Evolutionary conservation across 2,888 invertebrate species (phyloP).

Genomic region (Meloe dianella): DNA sequence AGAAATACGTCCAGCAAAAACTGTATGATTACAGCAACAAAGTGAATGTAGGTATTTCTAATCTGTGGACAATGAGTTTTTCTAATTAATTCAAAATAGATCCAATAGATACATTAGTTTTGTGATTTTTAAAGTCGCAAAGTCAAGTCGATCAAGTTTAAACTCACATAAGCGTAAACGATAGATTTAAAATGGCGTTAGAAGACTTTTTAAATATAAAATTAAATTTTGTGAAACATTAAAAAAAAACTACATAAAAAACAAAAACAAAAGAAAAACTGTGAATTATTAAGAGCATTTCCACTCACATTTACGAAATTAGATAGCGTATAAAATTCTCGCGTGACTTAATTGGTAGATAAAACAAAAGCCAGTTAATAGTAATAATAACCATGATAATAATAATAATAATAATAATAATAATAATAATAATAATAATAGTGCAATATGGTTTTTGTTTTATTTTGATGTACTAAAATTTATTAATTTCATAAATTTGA

Average conservation of each 20-base stretch:
- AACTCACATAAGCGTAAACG: no score
- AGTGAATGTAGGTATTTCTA: no score
- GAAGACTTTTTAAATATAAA: no score
- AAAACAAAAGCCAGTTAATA: not conserved
- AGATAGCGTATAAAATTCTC: slow-evolving; percentile 4
- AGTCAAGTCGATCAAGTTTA: no score
- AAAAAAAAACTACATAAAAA: not conserved
- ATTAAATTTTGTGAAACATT: no score
- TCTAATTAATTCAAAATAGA: no score
- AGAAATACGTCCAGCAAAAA: no score
- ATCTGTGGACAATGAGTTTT: no score
- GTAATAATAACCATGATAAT: not conserved
- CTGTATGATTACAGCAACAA: no score
- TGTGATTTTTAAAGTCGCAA: no score
- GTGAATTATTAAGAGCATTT: not conserved
- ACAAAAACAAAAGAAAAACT: not conserved
- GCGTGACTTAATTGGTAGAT: slow-evolving; percentile 1
- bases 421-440: not conserved
- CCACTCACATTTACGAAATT: slow-evolving; percentile 1
- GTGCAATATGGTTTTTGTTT: not conserved
- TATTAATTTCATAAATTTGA: not conserved
- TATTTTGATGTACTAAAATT: not conserved
- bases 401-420: not conserved
- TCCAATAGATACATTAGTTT: no score
- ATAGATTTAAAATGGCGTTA: no score